phyloP scores from a whole-genome alignment of 2,888 invertebrate genomes.

The Cheilosia urbana region DNA sequence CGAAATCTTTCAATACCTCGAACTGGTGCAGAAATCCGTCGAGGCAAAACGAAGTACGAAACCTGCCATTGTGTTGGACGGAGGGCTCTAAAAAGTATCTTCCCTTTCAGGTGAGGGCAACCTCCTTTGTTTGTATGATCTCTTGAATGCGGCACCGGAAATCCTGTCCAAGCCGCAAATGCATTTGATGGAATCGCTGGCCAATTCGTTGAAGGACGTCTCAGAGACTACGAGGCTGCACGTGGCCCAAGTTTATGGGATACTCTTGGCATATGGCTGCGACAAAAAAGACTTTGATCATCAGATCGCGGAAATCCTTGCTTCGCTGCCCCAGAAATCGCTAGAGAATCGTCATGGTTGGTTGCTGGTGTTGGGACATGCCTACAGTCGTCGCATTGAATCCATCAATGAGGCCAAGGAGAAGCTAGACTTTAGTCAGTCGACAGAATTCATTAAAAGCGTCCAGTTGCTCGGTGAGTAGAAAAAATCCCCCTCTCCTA shows the following conservation, averaged over 20 bases:
- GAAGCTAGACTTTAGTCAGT: slow-evolving; percentile 82
- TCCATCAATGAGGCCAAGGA: slow-evolving; percentile 82
- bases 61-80: too few relatives aligned
- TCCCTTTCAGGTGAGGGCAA: slow-evolving; percentile 80
- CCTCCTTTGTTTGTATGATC: slow-evolving; percentile 91
- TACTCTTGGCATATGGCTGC: slow-evolving; percentile 87
- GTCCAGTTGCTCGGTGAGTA: slow-evolving; percentile 86
- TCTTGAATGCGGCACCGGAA: slow-evolving; percentile 92
- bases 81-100: not conserved
- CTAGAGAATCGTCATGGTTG: slow-evolving; percentile 90
- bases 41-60: slow-evolving; percentile 87
- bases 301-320: slow-evolving; percentile 82
- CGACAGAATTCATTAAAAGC: slow-evolving; percentile 86
- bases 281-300: slow-evolving; percentile 84
- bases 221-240: slow-evolving; percentile 91
- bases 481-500: too few relatives aligned
- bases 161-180: slow-evolving; percentile 87
- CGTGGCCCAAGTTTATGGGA: slow-evolving; percentile 90
- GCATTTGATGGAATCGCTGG: slow-evolving; percentile 82
- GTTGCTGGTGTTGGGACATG: slow-evolving; percentile 88
- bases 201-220: slow-evolving; percentile 86
- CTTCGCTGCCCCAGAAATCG: slow-evolving; percentile 81
- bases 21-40: slow-evolving; percentile 87
- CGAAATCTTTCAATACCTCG: slow-evolving; percentile 88
- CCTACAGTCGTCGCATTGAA: slow-evolving; percentile 88